Evolutionary conservation across 2,888 invertebrate genomes (phyloP).

Genomic region (Archips crataeganus): DNA sequence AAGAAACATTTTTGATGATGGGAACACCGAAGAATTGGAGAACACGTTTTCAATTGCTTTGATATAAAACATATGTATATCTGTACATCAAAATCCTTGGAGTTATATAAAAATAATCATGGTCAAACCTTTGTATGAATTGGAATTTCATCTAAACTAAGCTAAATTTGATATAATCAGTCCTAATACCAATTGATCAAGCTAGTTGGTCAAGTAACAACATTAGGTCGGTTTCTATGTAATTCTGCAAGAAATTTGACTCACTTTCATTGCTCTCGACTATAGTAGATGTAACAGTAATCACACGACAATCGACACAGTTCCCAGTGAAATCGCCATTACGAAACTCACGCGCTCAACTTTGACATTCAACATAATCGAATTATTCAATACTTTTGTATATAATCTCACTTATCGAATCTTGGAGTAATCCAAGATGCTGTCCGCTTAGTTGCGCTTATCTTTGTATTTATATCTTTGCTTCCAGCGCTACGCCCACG

Average conservation of each 20-base stretch:
- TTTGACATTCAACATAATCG: slow-evolving; percentile 68
- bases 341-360: slow-evolving; percentile 54
- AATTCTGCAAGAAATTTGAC: too few species aligned
- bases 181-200: not conserved
- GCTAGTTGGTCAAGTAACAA: not conserved
- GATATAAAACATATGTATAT: not conserved
- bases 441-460: slow-evolving; percentile 56
- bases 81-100: not conserved
- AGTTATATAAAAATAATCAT: too few species aligned
- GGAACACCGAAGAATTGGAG: slow-evolving; percentile 12
- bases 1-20: slow-evolving; percentile 12
- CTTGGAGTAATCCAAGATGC: slow-evolving; percentile 58
- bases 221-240: too few species aligned
- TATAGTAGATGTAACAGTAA: slow-evolving; percentile 15
- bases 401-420: slow-evolving; percentile 57
- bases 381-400: slow-evolving; percentile 66
- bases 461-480: slow-evolving; percentile 61
- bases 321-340: slow-evolving; percentile 38
- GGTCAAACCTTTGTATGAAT: too few species aligned
- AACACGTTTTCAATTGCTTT: not conserved
- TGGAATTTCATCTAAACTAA: not conserved
- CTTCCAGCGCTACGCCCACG: slow-evolving; percentile 59
- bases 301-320: slow-evolving; percentile 49
- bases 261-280: too few species aligned
- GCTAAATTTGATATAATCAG: not conserved